phyloP scores from a whole-genome alignment of 2,888 invertebrate genomes.

The Mythimna pallens region DNA sequence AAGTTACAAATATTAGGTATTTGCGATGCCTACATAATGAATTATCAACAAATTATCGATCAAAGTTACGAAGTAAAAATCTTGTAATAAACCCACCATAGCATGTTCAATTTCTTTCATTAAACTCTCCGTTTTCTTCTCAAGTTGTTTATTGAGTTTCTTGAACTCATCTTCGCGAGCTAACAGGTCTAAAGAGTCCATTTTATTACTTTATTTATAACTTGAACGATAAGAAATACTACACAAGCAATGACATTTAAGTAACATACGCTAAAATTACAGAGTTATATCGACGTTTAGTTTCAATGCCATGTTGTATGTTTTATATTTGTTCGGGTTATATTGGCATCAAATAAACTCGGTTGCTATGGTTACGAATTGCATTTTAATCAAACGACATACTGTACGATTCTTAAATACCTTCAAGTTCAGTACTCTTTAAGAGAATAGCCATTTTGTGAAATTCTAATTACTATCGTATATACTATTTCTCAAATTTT shows the following conservation, averaged over 20 bases:
- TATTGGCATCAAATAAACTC: slow-evolving; percentile 64
- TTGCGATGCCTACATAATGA: background rate
- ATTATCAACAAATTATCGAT: background rate
- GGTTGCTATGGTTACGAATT: slow-evolving; percentile 77
- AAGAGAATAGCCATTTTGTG: fast-evolving
- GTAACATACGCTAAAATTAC: background rate
- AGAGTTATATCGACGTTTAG: background rate
- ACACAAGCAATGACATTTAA: slow-evolving; percentile 28
- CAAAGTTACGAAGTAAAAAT: background rate
- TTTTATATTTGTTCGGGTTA: slow-evolving; percentile 63
- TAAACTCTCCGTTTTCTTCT: slow-evolving; percentile 85
- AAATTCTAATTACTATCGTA: fast-evolving
- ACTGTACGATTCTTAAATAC: slow-evolving; percentile 23
- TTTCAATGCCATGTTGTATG: background rate
- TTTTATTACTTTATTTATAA: slow-evolving; percentile 61
- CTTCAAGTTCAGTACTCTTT: slow-evolving; percentile 47
- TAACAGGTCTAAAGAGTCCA: slow-evolving; percentile 83
- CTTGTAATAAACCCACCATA: slow-evolving; percentile 75
- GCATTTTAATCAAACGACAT: slow-evolving; percentile 57
- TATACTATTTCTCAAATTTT: background rate
- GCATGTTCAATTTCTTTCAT: slow-evolving; percentile 86
- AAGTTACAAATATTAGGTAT: background rate
- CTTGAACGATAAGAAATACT: slow-evolving; percentile 29
- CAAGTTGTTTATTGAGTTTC: slow-evolving; percentile 85
- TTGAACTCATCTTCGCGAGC: slow-evolving; percentile 87